Percentiles rank a stretch among this genome's conserved stretches.
These are phyloP conservation scores for Oryzias woworae DNA, from an alignment of 2,113 vertebrate species.

Conservation along the genomic window DNA sequence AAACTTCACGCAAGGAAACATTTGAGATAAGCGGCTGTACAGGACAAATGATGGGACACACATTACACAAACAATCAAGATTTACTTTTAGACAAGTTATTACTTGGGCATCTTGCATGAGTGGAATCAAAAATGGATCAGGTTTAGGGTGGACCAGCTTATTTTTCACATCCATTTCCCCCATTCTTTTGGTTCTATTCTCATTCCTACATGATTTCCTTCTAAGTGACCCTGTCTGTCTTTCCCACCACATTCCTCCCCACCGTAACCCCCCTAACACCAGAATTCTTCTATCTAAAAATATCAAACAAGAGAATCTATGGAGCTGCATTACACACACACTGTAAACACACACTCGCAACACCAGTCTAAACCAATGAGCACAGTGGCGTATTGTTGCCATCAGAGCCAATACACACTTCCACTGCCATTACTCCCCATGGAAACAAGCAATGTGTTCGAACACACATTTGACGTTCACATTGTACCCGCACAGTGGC, in stretches of 20 bases:
- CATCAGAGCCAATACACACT: conserved; percentile 68
- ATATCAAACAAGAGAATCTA: conserved; percentile 62
- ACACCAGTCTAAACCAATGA: conserved; percentile 64
- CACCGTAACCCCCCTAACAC: conserved; percentile 38
- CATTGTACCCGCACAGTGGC: conserved; percentile 60
- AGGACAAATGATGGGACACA: too few species aligned
- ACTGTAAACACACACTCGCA: conserved; percentile 21
- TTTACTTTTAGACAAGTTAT: too few species aligned
- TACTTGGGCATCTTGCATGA: too few species aligned
- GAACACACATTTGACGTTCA: conserved; percentile 68
- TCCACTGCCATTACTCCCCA: conserved; percentile 75
- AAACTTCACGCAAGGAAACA: too few species aligned
- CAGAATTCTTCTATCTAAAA: conserved; percentile 63
- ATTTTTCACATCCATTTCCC: too few species aligned
- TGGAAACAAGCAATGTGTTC: conserved; percentile 67
- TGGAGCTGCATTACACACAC: conserved; percentile 43
- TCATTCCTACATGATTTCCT: conserved; percentile 9
- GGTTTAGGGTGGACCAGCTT: too few species aligned
- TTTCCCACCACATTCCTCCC: conserved; percentile 34
- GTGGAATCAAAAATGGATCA: too few species aligned
- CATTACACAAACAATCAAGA: too few species aligned
- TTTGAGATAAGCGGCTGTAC: too few species aligned
- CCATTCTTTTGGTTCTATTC: neutral
- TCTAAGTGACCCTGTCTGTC: conserved; percentile 8
- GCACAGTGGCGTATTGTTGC: conserved; percentile 73